phyloP scores from a whole-genome alignment of 2,888 invertebrate species.

The Caenorhabditis afra region DNA sequence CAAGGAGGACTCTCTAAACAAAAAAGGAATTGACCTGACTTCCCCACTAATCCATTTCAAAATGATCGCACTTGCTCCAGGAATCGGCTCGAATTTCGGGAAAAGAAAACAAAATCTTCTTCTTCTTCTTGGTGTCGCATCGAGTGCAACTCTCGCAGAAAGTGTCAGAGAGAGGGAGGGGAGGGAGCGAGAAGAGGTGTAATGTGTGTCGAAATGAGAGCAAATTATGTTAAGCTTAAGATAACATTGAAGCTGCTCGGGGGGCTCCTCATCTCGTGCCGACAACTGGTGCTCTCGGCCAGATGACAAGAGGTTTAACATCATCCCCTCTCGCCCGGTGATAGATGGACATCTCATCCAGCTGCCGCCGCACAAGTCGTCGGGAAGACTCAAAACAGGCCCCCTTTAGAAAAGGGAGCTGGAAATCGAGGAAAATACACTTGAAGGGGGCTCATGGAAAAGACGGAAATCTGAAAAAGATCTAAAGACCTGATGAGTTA shows the following conservation, averaged over 20 bases:
- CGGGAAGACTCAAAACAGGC: too few species aligned
- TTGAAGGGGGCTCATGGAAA: too few species aligned
- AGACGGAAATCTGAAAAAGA: too few species aligned
- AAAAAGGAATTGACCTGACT: too few species aligned
- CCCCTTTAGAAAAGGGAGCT: too few species aligned
- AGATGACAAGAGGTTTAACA: constrained; percentile 21
- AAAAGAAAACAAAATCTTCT: constrained; percentile 40
- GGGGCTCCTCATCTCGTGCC: constrained; percentile 9
- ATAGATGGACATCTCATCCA: constrained; percentile 19
- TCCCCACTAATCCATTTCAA: constrained; percentile 34
- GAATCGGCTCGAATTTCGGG: constrained; percentile 42
- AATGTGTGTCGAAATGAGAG: constrained; percentile 59
- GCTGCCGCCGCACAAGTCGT: background rate
- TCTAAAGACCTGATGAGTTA: too few species aligned
- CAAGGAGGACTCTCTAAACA: background rate
- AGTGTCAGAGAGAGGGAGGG: background rate
- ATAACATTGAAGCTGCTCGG: constrained; percentile 63
- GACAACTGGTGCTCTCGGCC: constrained; percentile 43
- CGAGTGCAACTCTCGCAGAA: constrained; percentile 17
- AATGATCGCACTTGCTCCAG: constrained; percentile 36
- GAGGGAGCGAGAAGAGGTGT: constrained; percentile 28
- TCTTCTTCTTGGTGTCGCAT: too few species aligned
- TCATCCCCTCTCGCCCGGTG: constrained; percentile 33
- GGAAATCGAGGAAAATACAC: too few species aligned
- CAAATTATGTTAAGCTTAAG: constrained; percentile 65